phyloP scores from a whole-genome alignment of 2,888 invertebrate genomes.

The Clitarchus hookeri region DNA sequence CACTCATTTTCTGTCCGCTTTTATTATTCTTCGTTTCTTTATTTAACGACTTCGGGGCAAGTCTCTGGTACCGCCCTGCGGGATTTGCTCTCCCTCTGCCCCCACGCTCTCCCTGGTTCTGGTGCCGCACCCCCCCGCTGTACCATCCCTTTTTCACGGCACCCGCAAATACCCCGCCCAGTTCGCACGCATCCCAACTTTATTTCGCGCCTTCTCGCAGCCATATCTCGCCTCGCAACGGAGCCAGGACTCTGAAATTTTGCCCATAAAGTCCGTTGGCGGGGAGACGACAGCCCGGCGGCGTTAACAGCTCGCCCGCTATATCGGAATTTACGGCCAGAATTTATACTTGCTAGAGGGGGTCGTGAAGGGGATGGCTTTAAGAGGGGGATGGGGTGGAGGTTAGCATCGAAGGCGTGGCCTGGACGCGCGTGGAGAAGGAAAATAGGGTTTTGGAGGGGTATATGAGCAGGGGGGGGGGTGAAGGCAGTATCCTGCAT shows the following conservation, averaged over 20 bases:
- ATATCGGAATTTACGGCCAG: conserved; percentile 40
- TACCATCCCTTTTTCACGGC: not conserved
- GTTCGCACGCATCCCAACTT: conserved; percentile 20
- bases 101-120: not conserved
- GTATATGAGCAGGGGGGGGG: not conserved
- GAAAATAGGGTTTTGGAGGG: not conserved
- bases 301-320: conserved; percentile 37
- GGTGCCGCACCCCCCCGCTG: not conserved
- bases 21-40: conserved; percentile 41
- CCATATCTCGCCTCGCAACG: not conserved
- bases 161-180: no score
- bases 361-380: conserved; percentile 26
- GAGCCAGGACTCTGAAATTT: conserved; percentile 28
- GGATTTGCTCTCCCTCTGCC: not conserved
- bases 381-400: not conserved
- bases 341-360: conserved; percentile 36
- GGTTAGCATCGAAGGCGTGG: conserved; percentile 3
- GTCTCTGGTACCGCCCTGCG: not conserved
- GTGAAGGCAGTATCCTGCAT: conserved; percentile 5
- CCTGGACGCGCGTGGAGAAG: not conserved
- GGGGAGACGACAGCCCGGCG: not conserved
- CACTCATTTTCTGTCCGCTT: conserved; percentile 40
- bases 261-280: conserved; percentile 36
- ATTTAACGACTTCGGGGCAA: conserved; percentile 39
- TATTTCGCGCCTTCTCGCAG: conserved; percentile 24